Evolutionary conservation across 2,797 vertebrate genomes (phyloP), one percentile per base, ranked within the genome.

Genomic region (Etheostoma nigrum): DNA sequence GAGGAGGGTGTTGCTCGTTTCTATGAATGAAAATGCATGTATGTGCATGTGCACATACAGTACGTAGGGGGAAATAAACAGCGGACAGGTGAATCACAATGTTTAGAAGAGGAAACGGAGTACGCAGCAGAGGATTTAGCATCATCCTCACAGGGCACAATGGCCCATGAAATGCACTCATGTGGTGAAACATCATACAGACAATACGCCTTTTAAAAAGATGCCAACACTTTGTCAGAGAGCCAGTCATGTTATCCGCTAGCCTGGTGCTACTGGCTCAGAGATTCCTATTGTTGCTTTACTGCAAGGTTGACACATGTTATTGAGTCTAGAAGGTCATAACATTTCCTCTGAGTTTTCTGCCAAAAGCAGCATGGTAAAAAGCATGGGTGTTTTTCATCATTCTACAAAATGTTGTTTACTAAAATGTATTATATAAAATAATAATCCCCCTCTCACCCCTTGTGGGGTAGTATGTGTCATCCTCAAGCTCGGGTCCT

Each of bases 171-270:
- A 33, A 49, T 0, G 5, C 21, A 4, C 18, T 25, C 52, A 45
- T 47, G n/a, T 14, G 42, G 25, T 21, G 45, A 72, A 67, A 53
- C n/a, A 6, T 36, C 27, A 62, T 14, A 19, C 16, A 9, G 12
- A 48, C n/a, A 30, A 47, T 25, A 33, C 47, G n/a, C n/a, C 19
- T 67, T 57, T 42, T 61, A 27, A 62, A 68, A 55, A 44, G 27
- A 62, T 19, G 10, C 5, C n/a, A 2, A 6, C 12, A 51, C 23
- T 58, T 42, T 12, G 30, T 4, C 47, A 53, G 8, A 19, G 59
- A 45, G 23, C 33, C n/a, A 30, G 27, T 44, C 21, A 2, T 23
- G 21, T 25, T 45, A 6, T 12, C 23, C 55, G 6, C n/a, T 21
- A 13, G 36, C 21, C 47, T 40, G n/a, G 6, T 36, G 40, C 61